Evolutionary conservation across 2,888 invertebrate species (phyloP).

Genomic region (Pseudococcus viburni): DNA sequence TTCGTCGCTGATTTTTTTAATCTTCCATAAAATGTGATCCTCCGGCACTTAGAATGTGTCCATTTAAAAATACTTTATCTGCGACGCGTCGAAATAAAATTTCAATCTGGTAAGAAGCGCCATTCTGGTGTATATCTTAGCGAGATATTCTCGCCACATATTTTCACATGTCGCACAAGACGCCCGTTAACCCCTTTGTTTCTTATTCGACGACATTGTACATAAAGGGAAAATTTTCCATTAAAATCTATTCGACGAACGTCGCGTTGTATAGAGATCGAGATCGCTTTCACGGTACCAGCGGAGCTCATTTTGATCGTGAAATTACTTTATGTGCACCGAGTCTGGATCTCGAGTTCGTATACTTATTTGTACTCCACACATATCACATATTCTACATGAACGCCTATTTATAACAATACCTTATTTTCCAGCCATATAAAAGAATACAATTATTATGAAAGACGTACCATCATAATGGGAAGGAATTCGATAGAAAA

Average conservation of each 20-base stretch:
- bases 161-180: slow-evolving; percentile 13
- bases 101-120: neutral
- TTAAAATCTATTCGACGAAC: neutral
- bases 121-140: neutral
- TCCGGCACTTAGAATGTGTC: no score
- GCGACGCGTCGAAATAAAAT: neutral
- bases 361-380: neutral
- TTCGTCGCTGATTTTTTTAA: neutral
- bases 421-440: slow-evolving; percentile 1
- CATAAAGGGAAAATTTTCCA: neutral
- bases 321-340: slow-evolving; percentile 52
- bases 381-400: slow-evolving; percentile 26
- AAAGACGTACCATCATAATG: slow-evolving; percentile 49
- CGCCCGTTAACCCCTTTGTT: neutral
- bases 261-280: neutral
- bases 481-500: slow-evolving; percentile 64
- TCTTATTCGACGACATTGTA: slow-evolving; percentile 26
- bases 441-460: slow-evolving; percentile 50
- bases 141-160: neutral
- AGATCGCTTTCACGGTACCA: slow-evolving; percentile 31
- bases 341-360: slow-evolving; percentile 27
- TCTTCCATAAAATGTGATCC: neutral
- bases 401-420: slow-evolving; percentile 50
- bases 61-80: neutral
- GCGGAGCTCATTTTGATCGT: slow-evolving; percentile 17